Base-by-base conservation (phyloP, 1,140 invertebrate genomes). In the Heterodera schachtii region DNA sequence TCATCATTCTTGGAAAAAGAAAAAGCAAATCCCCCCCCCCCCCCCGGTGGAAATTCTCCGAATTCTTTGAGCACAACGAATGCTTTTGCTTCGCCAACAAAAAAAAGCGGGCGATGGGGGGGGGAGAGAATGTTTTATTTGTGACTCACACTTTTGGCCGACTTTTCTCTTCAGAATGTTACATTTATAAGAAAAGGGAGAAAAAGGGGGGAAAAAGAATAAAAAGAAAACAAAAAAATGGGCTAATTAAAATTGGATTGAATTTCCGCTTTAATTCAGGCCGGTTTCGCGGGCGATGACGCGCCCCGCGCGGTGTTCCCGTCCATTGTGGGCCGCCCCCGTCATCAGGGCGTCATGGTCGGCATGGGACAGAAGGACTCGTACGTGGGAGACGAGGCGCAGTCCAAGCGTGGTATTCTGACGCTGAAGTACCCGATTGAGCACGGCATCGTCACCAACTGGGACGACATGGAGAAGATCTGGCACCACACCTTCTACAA, bases 391-490 rank as follows among this genome's bases (percentile, higher is more conserved):
- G 96, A 98, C 91, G 96, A 97, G 92, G 96, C 96, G 89, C 96
- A 97, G 92, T 94, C 93, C 91, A 97, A 97, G 92, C 94, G 96
- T 46, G 87, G 87, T 94, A 95, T 95, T 91, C 93, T 96, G 85
- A 96, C 95, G 82, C 92, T 97, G 90, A 97, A 97, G 91, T 97
- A 97, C 92, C 96, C 96, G 88, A 96, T 97, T 91, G 95, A 95
- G 89, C 95, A 96, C 91, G 95, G 95, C 87, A 95, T 95, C 89
- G 95, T 97, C 82, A 96, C 94, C 86, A 95, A 97, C 92, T 97
- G 96, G 95, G 95, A 97, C 87, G 95, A 97, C 86, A 97, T 98
- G 95, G 95, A 96, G 91, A 96, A 96, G 91, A 96, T 96, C 91
- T 96, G 95, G 95, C 95, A 97, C 92, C 95, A 97, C 92, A 95